These are phyloP conservation scores for Entomyzon cyanotis DNA, from an alignment of 2,113 vertebrate genomes.

Conservation along the genomic window DNA sequence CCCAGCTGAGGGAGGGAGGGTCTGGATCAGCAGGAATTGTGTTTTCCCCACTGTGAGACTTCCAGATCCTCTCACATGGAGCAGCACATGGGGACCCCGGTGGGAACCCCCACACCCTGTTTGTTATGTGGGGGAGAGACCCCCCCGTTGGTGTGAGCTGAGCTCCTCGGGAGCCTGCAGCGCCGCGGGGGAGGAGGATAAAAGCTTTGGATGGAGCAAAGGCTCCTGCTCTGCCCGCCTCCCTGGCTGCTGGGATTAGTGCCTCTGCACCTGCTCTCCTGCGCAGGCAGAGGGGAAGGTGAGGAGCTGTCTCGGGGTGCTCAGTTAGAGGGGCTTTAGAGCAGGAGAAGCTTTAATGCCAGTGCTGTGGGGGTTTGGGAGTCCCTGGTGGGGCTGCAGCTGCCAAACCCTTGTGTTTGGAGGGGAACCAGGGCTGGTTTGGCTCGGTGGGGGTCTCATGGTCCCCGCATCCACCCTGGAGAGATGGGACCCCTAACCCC, in stretches of 20 bases:
- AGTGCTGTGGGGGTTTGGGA: rapidly evolving
- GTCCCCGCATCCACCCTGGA: rapidly evolving
- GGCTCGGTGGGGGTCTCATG: rapidly evolving
- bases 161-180: rapidly evolving
- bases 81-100: background rate
- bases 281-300: background rate
- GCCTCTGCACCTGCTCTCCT: background rate
- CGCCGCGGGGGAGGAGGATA: background rate
- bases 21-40: background rate
- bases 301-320: background rate
- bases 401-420: background rate
- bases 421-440: background rate
- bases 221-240: background rate
- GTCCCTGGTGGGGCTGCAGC: rapidly evolving
- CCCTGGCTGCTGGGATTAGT: background rate
- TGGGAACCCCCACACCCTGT: background rate
- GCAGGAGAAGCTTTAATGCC: background rate
- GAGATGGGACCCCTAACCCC: background rate
- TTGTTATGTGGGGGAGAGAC: rapidly evolving
- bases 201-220: background rate
- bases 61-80: background rate
- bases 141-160: rapidly evolving
- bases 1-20: background rate
- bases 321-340: background rate
- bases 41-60: background rate